Percentiles rank a stretch among this genome's conserved stretches.
These are phyloP conservation scores for Nyctereutes procyonoides DNA, from an alignment of 2,113 vertebrate genomes.

Conservation along the genomic window DNA sequence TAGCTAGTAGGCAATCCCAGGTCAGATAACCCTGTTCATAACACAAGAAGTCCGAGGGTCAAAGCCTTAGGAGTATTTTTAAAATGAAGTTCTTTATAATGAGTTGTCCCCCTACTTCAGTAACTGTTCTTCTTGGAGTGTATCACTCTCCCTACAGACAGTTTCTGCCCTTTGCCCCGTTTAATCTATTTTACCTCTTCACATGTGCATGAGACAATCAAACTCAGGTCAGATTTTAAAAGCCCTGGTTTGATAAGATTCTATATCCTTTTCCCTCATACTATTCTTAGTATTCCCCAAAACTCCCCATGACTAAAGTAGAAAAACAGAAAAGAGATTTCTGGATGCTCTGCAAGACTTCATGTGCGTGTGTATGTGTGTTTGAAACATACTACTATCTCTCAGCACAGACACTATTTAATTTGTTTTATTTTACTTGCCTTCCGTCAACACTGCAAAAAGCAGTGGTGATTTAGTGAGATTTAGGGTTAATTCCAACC, in stretches of 20 bases:
- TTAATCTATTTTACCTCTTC: neutral
- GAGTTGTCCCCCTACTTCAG: neutral
- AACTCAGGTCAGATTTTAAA: neutral
- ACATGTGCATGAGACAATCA: neutral
- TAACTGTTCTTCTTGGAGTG: neutral
- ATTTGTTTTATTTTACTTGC: slow-evolving; percentile 13
- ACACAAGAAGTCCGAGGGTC: no score
- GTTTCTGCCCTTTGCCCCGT: neutral
- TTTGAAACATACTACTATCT: neutral
- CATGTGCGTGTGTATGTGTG: no score
- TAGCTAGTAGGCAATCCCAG: neutral
- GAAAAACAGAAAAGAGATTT: slow-evolving; percentile 45
- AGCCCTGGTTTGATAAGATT: neutral
- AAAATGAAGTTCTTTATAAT: neutral
- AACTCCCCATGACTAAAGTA: neutral
- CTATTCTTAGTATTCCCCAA: neutral
- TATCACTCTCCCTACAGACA: neutral
- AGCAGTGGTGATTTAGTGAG: neutral
- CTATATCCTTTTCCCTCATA: neutral
- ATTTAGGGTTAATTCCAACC: neutral
- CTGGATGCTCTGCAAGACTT: neutral
- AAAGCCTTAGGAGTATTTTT: neutral
- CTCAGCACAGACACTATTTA: slow-evolving; percentile 12
- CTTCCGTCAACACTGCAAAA: neutral
- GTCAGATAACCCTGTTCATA: neutral